Evolutionary conservation across 2,797 vertebrate genomes (phyloP), one percentile per base, ranked within the genome.

Genomic region (Melanotaenia trifasciata): DNA sequence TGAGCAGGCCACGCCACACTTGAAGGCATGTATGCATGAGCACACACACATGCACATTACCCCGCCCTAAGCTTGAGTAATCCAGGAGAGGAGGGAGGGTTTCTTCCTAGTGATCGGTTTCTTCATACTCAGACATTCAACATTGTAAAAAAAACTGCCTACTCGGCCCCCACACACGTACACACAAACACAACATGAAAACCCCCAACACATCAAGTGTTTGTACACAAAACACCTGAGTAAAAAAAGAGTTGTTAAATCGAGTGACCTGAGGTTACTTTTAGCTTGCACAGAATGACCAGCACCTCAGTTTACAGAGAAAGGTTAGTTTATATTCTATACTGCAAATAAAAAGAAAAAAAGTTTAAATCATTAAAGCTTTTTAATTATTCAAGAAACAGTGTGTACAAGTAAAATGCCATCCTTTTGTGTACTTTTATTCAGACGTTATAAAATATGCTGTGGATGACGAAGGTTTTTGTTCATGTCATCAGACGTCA

Each of bases 81-180:
- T 64, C 67, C 61, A 36, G 13, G 53, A 35, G 56, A 70, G 70
- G 66, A 76, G 76, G 67, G n/a, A 16, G 60, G 64, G 54, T 24
- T 53, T 80, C 71, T 81, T 79, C 78, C 89, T 89, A 87, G 80
- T 82, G 88, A 85, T 87, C 85, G 83, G 70, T 72, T 83, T 87
- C 74, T 79, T 83, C 69, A 68, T 78, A 71, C 60, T 6, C 74
- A 84, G 62, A 79, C 86, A 74, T 78, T 79, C 61, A 81, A 72
- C 75, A 78, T 64, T 66, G 58, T 68, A 67, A 74, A 50, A 50
- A 32, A 32, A 32, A 6, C 32, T 33, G 64, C 73, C 68, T 56
- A 45, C 40, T 3, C 53, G 50, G 58, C 11, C 38, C 30, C 58
- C 57, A 59, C 13, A 2, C 35, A 6, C 35, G 2, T 35, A 2